Evolutionary conservation across 2,113 vertebrate genomes (phyloP), one percentile per base, ranked within the genome.

Genomic region (Sturnus vulgaris): DNA sequence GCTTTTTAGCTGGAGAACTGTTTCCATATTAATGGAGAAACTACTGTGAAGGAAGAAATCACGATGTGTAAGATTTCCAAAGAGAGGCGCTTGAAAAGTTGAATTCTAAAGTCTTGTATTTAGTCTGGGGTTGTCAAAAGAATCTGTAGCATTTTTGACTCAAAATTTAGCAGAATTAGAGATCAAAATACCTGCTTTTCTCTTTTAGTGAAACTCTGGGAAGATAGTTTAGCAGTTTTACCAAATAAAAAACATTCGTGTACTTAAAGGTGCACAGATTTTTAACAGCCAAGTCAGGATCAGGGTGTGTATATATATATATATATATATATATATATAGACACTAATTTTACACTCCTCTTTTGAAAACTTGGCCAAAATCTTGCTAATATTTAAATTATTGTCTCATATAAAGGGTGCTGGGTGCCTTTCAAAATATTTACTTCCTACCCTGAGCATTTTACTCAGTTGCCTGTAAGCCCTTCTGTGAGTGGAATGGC

Each of bases 11-110:
- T 93, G 92, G 52, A 83, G 88, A 96, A 61, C 56, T 81, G 64
- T 92, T 95, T 92, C 85, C 79, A 78, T 95, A 95, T 94, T 97
- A 91, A 95, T 88, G 71, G 72, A 79, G 57, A 71, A 86, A 90
- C 70, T 88, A 81, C 85, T 90, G 60, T 75, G 92, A 88, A 93
- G 57, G 78, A 93, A 95, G 66, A 82, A 96, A 82, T 88, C 28
- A 37, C 10, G 7, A 90, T 90, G 64, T 70, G n/a, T 66, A 71
- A 88, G 88, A 88, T 80, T 93, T 94, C 88, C 90, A 83, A 90
- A 85, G 61, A 91, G 39, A 70, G 17, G 39, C 88, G 75, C 76
- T 90, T 88, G 70, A 83, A 85, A 82, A 88, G 82, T 86, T 78
- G 64, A 77, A 65, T 86, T 88, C 82, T 39, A 20, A 93, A 90